Evolutionary conservation across 1,140 invertebrate species (phyloP).

Genomic region (Apis dorsata): DNA sequence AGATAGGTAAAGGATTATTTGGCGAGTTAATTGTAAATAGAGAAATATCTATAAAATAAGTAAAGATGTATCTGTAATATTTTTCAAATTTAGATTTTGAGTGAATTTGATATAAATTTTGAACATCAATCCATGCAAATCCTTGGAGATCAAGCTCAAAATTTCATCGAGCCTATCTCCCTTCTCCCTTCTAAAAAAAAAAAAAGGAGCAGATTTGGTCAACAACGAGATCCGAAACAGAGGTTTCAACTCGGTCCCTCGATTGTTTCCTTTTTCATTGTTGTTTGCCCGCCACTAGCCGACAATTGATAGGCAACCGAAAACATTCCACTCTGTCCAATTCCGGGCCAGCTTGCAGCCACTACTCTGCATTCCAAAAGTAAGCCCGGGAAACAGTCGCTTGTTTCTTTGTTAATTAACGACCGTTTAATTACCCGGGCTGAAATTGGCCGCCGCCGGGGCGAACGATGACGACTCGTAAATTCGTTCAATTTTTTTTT

Average conservation of each 20-base stretch:
- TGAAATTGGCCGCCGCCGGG: not conserved
- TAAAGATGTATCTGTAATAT: no score
- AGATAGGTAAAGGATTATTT: no score
- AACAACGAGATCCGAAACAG: not conserved
- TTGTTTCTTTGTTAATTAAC: conserved; percentile 49
- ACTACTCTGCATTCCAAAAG: not conserved
- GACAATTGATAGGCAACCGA: conserved; percentile 25
- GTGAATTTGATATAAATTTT: no score
- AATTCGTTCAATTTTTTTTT: conserved; percentile 33
- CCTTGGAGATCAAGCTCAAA: no score
- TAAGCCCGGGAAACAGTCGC: conserved; percentile 9
- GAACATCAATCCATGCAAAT: no score
- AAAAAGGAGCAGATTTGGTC: no score
- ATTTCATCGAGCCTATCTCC: no score
- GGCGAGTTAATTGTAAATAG: no score
- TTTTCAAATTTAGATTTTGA: no score
- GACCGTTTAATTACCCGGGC: conserved; percentile 39
- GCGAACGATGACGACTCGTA: conserved; percentile 20
- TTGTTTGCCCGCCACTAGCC: not conserved
- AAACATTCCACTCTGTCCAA: conserved; percentile 12
- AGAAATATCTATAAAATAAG: no score
- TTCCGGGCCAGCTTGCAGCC: not conserved
- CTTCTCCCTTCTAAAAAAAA: not conserved
- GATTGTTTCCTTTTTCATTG: not conserved
- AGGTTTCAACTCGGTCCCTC: not conserved